These are phyloP conservation scores for Poeciliopsis turneri DNA, from an alignment of 2,797 vertebrate species.

Conservation along the genomic window DNA sequence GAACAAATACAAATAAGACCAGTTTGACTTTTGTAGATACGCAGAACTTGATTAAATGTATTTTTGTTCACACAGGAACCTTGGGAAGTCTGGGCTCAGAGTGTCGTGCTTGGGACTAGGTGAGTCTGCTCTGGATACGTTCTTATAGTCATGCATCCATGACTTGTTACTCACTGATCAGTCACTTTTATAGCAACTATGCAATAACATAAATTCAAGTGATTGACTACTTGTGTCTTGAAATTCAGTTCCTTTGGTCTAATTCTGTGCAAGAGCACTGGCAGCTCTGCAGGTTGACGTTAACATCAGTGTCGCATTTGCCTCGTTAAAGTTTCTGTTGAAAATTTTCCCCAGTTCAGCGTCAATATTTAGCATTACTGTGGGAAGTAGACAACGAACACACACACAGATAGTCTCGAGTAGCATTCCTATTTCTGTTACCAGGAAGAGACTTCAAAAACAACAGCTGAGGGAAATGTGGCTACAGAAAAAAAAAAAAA, in stretches of 20 bases:
- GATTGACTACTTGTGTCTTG: not conserved
- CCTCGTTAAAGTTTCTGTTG: slow-evolving; percentile 13
- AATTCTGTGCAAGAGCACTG: not conserved
- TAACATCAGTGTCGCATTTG: not conserved
- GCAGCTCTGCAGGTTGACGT: not conserved
- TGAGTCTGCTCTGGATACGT: slow-evolving; percentile 76
- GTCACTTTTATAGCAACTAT: not conserved
- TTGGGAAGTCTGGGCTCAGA: slow-evolving; percentile 93
- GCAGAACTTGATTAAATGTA: slow-evolving; percentile 1
- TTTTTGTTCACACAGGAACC: slow-evolving; percentile 84
- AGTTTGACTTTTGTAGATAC: not conserved
- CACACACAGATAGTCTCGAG: slow-evolving; percentile 14
- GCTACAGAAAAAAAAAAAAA: slow-evolving; percentile 13
- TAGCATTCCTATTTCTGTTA: slow-evolving; percentile 43
- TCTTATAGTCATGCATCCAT: not conserved
- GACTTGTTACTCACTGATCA: not conserved
- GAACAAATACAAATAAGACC: not conserved
- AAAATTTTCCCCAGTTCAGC: slow-evolving; percentile 32
- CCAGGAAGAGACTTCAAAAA: slow-evolving; percentile 40
- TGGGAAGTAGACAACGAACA: slow-evolving; percentile 38
- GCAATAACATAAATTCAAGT: not conserved
- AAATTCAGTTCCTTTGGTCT: not conserved
- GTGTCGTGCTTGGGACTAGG: slow-evolving; percentile 93
- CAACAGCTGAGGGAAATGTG: slow-evolving; percentile 14
- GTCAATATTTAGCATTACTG: slow-evolving; percentile 39